These are phyloP conservation scores for Eospalax fontanierii DNA, from an alignment of 2,797 vertebrate species.

Conservation along the genomic window DNA sequence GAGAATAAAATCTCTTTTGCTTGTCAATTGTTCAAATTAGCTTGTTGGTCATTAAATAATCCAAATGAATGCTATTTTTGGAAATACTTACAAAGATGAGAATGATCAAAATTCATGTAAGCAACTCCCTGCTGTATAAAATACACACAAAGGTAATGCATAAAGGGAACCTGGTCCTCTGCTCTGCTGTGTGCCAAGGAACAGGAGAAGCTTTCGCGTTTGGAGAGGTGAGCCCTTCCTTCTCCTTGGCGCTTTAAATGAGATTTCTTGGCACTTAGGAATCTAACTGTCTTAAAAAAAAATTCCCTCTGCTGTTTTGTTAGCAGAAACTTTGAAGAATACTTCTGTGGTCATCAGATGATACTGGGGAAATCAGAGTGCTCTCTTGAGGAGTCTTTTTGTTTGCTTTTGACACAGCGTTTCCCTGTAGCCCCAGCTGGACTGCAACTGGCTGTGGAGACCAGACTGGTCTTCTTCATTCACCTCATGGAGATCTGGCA, in stretches of 20 bases:
- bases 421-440: no score
- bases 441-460: no score
- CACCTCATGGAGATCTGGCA: no score
- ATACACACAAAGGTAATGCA: neutral
- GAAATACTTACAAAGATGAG: conserved; percentile 8
- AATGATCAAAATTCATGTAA: neutral
- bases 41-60: neutral
- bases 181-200: neutral
- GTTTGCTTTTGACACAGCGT: no score
- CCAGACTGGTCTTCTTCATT: no score
- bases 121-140: neutral
- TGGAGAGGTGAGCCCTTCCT: neutral
- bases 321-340: no score
- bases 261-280: conserved; percentile 94
- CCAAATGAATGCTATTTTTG: conserved; percentile 1
- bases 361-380: no score
- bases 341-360: no score
- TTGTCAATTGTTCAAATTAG: conserved; percentile 20
- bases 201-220: neutral
- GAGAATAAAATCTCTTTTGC: neutral
- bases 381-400: no score
- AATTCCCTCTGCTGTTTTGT: conserved; percentile 78
- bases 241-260: conserved; percentile 92
- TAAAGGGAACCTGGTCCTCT: neutral
- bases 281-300: conserved; percentile 73